These are phyloP conservation scores for Athalia circularis DNA, from an alignment of 2,888 invertebrate species.

Conservation along the genomic window DNA sequence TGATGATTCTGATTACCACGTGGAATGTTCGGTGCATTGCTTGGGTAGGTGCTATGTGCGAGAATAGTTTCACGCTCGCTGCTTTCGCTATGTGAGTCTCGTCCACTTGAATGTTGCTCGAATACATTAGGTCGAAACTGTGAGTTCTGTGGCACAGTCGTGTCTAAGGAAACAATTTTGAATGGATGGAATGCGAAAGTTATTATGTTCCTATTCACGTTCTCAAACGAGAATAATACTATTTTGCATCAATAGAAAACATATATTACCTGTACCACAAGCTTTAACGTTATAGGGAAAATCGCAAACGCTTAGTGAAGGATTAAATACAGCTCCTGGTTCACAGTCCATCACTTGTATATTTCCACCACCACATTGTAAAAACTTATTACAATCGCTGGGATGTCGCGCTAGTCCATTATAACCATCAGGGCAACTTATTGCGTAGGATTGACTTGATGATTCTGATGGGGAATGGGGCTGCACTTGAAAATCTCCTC, in stretches of 20 bases:
- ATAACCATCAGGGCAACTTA: conserved; percentile 55
- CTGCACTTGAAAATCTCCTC: background rate
- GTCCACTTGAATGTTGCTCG: background rate
- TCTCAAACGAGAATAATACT: background rate
- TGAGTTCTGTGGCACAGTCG: background rate
- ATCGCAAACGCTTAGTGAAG: conserved; percentile 69
- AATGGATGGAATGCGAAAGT: background rate
- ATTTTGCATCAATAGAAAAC: background rate
- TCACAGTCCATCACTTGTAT: conserved; percentile 72
- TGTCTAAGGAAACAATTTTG: background rate
- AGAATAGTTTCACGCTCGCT: background rate
- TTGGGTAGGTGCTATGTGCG: background rate
- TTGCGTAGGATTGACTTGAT: background rate
- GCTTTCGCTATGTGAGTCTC: background rate
- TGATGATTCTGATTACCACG: background rate
- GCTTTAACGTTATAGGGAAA: conserved; percentile 72
- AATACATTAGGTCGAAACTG: background rate
- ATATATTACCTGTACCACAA: conserved; percentile 52
- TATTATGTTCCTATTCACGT: background rate
- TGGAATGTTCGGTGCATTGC: conserved; percentile 2
- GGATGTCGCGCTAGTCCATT: conserved; percentile 72
- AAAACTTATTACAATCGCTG: conserved; percentile 70
- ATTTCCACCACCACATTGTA: conserved; percentile 71
- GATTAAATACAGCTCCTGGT: conserved; percentile 74
- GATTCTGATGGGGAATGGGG: background rate